Conservation (phyloP, 2,888 invertebrate genomes). For the Cantharis nigra region DNA sequence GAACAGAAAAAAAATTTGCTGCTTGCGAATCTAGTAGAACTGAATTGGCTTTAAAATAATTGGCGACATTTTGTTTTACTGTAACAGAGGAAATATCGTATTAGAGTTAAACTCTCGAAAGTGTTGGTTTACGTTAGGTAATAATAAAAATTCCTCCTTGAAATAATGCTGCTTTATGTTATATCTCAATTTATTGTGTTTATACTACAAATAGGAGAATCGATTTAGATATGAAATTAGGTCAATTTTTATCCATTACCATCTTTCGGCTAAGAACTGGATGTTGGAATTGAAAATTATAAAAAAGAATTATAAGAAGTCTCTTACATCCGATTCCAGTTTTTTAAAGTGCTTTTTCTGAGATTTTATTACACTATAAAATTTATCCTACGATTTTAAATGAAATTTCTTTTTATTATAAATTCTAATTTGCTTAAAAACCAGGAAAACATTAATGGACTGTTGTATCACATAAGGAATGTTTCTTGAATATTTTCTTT, state of each 20-base stretch:
- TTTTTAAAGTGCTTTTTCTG: background rate
- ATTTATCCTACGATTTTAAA: background rate
- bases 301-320: background rate
- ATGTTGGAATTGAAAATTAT: background rate
- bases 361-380: background rate
- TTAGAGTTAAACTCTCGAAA: background rate
- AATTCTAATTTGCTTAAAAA: background rate
- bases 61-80: background rate
- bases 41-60: background rate
- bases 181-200: background rate
- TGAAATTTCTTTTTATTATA: background rate
- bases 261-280: background rate
- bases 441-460: background rate
- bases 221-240: background rate
- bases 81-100: background rate
- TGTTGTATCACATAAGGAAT: background rate
- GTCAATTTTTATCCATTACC: background rate
- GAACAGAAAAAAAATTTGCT: background rate
- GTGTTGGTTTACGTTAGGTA: background rate
- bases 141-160: background rate
- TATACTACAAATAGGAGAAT: background rate
- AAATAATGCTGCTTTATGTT: background rate
- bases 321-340: background rate
- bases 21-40: background rate
- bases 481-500: background rate